Conservation (phyloP, 2,797 vertebrate genomes). For the Pseudochirops corinnae region DNA sequence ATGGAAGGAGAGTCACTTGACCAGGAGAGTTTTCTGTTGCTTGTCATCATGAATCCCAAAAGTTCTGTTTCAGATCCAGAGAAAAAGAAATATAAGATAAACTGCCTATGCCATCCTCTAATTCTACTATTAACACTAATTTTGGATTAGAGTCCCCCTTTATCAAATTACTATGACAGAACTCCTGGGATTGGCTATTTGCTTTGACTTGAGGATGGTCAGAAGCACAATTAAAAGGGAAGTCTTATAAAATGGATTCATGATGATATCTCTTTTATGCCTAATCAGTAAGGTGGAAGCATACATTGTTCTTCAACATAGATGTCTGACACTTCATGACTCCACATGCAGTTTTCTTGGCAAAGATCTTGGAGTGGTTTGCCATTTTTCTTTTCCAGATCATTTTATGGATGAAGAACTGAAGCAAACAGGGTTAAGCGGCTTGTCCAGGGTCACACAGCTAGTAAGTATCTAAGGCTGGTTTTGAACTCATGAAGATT, state of each 20-base stretch:
- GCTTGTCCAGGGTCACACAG: not conserved
- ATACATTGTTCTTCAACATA: not conserved
- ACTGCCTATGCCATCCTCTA: not conserved
- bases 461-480: not conserved
- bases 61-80: not conserved
- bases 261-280: not conserved
- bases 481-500: not conserved
- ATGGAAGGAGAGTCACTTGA: not conserved
- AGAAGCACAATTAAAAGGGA: not conserved
- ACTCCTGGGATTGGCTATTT: not conserved
- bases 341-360: not conserved
- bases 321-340: not conserved
- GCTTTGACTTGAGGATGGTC: not conserved
- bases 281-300: not conserved
- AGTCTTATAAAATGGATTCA: not conserved
- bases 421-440: not conserved
- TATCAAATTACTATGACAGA: not conserved
- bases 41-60: not conserved
- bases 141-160: not conserved
- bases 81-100: not conserved
- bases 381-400: not conserved
- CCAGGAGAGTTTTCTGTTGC: not conserved
- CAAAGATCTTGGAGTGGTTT: not conserved
- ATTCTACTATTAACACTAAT: not conserved
- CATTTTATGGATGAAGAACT: not conserved